Conservation (phyloP, 2,113 vertebrate species). For the Calypte anna region DNA sequence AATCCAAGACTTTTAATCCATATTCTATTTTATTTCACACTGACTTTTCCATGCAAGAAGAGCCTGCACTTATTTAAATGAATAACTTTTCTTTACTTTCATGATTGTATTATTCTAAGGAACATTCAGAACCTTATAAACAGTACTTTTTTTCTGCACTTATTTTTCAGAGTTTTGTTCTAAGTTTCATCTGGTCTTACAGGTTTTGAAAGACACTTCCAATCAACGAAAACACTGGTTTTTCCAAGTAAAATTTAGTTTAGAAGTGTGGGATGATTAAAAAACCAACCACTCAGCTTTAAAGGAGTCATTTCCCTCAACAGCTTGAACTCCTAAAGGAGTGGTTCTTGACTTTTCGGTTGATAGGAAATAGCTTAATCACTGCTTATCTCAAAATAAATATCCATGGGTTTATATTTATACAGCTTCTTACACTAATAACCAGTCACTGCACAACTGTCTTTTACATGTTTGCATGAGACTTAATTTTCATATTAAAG, state of each 20-base stretch:
- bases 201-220: not conserved
- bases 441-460: not conserved
- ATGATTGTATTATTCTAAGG: not conserved
- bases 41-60: not conserved
- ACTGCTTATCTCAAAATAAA: not conserved
- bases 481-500: not conserved
- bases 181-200: not conserved
- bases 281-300: not conserved
- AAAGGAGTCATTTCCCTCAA: not conserved
- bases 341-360: conserved; percentile 43
- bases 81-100: not conserved
- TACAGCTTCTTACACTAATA: not conserved
- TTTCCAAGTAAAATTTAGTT: not conserved
- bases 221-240: not conserved
- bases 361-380: conserved; percentile 6
- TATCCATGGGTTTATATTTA: not conserved
- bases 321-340: not conserved
- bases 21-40: not conserved
- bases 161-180: not conserved
- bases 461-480: not conserved
- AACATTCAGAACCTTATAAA: not conserved
- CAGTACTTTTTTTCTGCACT: not conserved
- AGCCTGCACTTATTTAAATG: not conserved
- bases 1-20: not conserved
- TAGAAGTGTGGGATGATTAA: not conserved